Base-by-base conservation (phyloP, 2,797 vertebrate genomes). In the Galago senegalensis region DNA sequence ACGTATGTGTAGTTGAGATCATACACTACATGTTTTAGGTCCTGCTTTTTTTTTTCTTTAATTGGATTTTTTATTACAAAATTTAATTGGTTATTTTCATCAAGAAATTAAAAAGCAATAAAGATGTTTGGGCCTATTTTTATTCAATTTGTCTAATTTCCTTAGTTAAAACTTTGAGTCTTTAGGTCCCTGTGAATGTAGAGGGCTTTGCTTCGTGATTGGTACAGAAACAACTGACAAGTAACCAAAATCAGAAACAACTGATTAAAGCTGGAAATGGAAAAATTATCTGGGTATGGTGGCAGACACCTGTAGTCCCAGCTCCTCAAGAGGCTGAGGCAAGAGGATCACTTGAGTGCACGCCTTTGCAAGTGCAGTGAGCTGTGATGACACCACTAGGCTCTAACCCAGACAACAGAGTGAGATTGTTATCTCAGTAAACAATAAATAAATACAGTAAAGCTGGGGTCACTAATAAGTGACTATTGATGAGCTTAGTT, bases 181-280 rank as follows among this genome's bases (percentile, higher is more conserved):
- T 87, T 34, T 11, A 2, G 3, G 69, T 63, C 53, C 23, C 53
- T 58, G 0, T 27, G 27, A 49, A n/a, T 27, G 4, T 77, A 31
- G n/a, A 49, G 23, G 40, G 43, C 82, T 70, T 87, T 96, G 87
- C 61, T 70, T 81, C 70, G 40, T 83, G 69, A 23, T n/a, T 34
- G 5, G n/a, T 61, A 61, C 2, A 0, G 61, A 60, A 91, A 53
- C n/a, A 46, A 29, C 23, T 18, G 49, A n/a, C 37, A 58, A 29
- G 23, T 34, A 63, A n/a, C 18, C 20, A 34, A 70, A 34, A 5
- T 31, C 60, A n/a, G 27, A 65, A 67, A 31, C 46, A 43, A 49
- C n/a, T n/a, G 56, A 81, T 65, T 43, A 18, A 65, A 76, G 25
- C 17, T 13, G 9, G 63, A 65, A 65, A 65, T 65, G 29, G 29